These are phyloP conservation scores for Eriosoma lanigerum DNA, from an alignment of 1,140 invertebrate genomes.

Conservation along the genomic window DNA sequence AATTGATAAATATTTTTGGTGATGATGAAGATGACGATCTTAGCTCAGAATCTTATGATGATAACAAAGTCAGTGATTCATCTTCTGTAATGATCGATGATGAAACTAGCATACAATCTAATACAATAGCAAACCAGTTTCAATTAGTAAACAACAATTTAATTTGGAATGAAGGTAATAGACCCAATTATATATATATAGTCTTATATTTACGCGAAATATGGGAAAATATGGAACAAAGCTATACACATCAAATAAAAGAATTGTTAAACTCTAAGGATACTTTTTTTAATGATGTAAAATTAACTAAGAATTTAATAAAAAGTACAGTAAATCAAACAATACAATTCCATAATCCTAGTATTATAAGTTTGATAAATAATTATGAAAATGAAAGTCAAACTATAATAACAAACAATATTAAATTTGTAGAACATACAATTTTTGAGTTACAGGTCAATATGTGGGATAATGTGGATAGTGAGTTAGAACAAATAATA, in stretches of 20 bases:
- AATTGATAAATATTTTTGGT: neutral
- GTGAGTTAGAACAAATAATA: slow-evolving; percentile 1
- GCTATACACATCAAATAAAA: slow-evolving; percentile 15
- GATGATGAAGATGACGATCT: neutral
- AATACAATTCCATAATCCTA: neutral
- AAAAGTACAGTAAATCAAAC: neutral
- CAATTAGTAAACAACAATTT: neutral
- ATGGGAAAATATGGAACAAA: slow-evolving; percentile 31
- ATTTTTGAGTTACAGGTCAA: slow-evolving; percentile 32
- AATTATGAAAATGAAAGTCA: neutral
- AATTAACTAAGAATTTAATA: neutral
- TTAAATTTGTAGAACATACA: neutral
- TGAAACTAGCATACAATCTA: neutral
- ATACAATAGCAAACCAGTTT: neutral
- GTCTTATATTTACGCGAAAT: slow-evolving; percentile 33
- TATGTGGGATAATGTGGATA: slow-evolving; percentile 25
- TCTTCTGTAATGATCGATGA: neutral
- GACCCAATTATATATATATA: slow-evolving; percentile 14
- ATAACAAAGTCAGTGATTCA: neutral
- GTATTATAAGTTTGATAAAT: neutral
- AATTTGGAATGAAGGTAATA: neutral
- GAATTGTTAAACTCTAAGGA: slow-evolving; percentile 14
- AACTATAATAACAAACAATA: neutral
- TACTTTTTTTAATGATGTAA: neutral
- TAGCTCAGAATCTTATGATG: neutral